Evolutionary conservation across 2,113 vertebrate species (phyloP).

Genomic region (Falco punctatus): DNA sequence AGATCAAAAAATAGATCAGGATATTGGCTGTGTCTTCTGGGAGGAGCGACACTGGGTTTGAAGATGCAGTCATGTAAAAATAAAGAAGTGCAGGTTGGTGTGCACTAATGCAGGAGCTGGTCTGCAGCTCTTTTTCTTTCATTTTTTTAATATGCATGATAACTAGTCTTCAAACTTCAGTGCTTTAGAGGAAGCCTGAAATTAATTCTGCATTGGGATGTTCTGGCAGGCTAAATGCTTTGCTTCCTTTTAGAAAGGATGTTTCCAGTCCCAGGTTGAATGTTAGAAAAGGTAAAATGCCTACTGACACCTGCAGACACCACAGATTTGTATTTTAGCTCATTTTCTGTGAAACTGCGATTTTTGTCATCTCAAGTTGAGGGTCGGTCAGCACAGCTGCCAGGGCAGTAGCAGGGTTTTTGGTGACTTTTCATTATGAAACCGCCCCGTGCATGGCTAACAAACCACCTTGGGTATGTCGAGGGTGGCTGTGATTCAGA

Average conservation of each 20-base stretch:
- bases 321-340: not conserved
- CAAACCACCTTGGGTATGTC: too few relatives aligned
- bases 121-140: not conserved
- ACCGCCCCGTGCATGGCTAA: accelerated
- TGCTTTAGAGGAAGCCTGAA: not conserved
- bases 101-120: not conserved
- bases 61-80: not conserved
- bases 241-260: not conserved
- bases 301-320: not conserved
- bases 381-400: not conserved
- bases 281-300: not conserved
- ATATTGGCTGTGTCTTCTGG: not conserved
- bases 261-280: not conserved
- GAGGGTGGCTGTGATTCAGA: accelerated
- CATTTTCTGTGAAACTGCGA: not conserved
- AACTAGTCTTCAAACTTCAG: not conserved
- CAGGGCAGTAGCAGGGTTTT: not conserved
- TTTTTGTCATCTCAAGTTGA: not conserved
- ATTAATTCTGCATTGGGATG: not conserved
- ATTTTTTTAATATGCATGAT: not conserved
- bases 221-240: not conserved
- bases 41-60: not conserved
- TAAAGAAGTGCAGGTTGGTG: not conserved
- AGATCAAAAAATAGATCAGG: constrained; percentile 19
- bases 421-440: not conserved